Evolutionary conservation across 2,797 vertebrate species (phyloP), one percentile per base, ranked within the genome.

Genomic region (Orientallactaga sibirica): DNA sequence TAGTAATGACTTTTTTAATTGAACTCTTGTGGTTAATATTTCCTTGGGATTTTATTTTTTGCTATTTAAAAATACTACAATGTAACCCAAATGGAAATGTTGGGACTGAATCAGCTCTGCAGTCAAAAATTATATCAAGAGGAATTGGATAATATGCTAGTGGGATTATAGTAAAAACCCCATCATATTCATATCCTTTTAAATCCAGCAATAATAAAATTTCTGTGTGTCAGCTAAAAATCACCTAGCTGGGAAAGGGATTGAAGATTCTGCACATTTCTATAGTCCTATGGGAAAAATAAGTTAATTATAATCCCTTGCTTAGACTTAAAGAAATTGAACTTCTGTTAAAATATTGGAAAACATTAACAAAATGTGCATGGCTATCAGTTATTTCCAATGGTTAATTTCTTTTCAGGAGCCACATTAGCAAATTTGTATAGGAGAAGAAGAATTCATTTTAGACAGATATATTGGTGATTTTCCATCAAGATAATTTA

Each of bases 271-370:
- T 88, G 64, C 37, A 78, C 33, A 89, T 91, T 96, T 90, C 75
- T 94, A 67, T 86, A 61, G 11, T 9, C 75, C 16, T 80, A 52
- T 90, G 68, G 78, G 86, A 95, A 93, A 79, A 96, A 90, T 82
- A 18, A 95, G 91, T 97, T 95, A 95, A 97, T 97, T 96, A 88
- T 37, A 74, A 52, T 81, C 55, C 19, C 22, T 93, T 79, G 93
- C 29, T 96, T 92, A 84, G 80, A 96, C 74, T 87, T 43, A 96
- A 92, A 95, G 25, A 95, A 93, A 96, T 95, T 96, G 83, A 86
- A 95, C 90, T 95, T 96, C 90, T 95, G 41, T 86, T 94, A 95
- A 96, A 96, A 94, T 94, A 95, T 84, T 95, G 67, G 33, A 91
- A 94, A 62, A 95, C 71, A 52, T 95, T 95, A 95, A 96, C 91